phyloP scores from a whole-genome alignment of 1,140 invertebrate genomes.

The Drosophila guanche region DNA sequence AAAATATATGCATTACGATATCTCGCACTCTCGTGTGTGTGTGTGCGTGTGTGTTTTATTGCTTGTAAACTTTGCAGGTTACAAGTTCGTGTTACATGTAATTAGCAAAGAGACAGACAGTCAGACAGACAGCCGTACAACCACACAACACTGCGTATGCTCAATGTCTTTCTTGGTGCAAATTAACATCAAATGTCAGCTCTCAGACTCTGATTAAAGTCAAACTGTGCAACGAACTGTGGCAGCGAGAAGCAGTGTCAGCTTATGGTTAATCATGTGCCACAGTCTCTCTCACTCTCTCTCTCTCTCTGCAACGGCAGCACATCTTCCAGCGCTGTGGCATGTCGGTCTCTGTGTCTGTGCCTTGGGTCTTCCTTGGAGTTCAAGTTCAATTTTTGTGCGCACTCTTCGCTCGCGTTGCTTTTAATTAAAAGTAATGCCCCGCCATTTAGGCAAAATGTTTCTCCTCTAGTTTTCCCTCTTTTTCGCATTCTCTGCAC shows the following conservation, averaged over 20 bases:
- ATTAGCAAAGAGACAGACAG: constrained; percentile 49
- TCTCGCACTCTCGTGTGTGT: constrained; percentile 12
- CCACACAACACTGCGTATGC: constrained; percentile 66
- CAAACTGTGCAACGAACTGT: constrained; percentile 70
- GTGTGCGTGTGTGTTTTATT: constrained; percentile 48
- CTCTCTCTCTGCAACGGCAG: constrained; percentile 1
- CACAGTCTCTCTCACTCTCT: constrained; percentile 10
- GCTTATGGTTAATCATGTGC: constrained; percentile 80
- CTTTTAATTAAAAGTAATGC: constrained; percentile 82
- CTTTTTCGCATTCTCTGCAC: constrained; percentile 14
- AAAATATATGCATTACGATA: constrained; percentile 47
- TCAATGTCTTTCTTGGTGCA: constrained; percentile 66
- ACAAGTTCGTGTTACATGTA: constrained; percentile 54
- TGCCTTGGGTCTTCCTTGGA: constrained; percentile 40
- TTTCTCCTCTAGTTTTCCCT: constrained; percentile 22
- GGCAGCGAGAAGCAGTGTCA: constrained; percentile 65
- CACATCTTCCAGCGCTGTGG: constrained; percentile 25
- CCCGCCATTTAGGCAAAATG: constrained; percentile 71
- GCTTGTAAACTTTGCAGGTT: constrained; percentile 46
- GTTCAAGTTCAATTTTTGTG: constrained; percentile 80
- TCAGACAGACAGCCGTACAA: constrained; percentile 20
- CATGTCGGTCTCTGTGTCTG: constrained; percentile 22
- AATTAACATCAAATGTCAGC: constrained; percentile 77
- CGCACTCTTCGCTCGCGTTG: constrained; percentile 60
- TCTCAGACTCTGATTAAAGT: constrained; percentile 61